Evolutionary conservation across 2,113 vertebrate genomes (phyloP).

Genomic region (Cynopterus brachyotis): DNA sequence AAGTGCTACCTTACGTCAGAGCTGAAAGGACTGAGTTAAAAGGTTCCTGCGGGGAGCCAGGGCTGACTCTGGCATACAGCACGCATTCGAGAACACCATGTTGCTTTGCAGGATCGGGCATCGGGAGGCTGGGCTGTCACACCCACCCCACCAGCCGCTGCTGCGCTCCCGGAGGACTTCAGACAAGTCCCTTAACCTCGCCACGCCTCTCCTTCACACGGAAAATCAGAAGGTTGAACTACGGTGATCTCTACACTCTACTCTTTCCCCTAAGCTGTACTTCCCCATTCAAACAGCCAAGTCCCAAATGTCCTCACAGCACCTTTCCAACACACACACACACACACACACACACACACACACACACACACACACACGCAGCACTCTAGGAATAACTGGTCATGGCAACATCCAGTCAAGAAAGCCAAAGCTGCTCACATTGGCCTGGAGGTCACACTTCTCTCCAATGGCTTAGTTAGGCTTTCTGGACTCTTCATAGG

Average conservation of each 20-base stretch:
- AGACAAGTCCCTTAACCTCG: background rate
- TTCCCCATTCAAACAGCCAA: background rate
- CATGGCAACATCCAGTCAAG: background rate
- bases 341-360: background rate
- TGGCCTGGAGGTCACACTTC: background rate
- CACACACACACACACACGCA: background rate
- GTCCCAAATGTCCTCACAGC: background rate
- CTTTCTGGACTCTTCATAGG: background rate
- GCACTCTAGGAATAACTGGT: background rate
- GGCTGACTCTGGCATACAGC: background rate
- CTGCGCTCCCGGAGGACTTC: background rate
- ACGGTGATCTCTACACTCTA: background rate
- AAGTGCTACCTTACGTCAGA: background rate
- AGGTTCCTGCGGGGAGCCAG: accelerated
- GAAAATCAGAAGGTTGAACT: background rate
- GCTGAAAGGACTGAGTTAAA: too few species aligned
- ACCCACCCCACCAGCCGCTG: background rate
- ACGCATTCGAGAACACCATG: background rate
- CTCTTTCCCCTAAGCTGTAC: background rate
- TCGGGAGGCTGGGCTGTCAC: too few species aligned
- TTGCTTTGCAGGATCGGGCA: too few species aligned
- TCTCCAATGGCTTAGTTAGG: background rate
- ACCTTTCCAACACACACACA: background rate
- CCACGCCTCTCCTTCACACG: background rate
- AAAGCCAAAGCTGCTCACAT: background rate